A percentile compares a stretch with the other conserved stretches of the same genome.
These are phyloP conservation scores for Regulus satrapa DNA, from an alignment of 2,113 vertebrate genomes.

Conservation along the genomic window DNA sequence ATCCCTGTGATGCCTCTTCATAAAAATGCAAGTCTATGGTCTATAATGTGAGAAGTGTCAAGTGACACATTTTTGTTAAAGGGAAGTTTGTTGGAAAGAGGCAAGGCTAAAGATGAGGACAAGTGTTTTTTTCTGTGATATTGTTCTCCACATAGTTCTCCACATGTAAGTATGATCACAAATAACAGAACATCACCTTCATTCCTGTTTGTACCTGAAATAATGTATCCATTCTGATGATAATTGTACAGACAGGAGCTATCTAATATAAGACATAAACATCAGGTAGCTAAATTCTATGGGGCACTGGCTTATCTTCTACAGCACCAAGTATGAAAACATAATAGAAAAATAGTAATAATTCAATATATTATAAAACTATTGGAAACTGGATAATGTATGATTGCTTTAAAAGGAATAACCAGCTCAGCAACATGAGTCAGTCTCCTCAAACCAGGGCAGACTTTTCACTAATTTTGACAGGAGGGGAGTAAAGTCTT, in stretches of 20 bases:
- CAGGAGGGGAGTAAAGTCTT: neutral
- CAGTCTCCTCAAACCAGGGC: neutral
- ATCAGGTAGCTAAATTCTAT: neutral
- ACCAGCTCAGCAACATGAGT: neutral
- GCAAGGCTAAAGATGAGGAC: neutral
- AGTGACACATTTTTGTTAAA: neutral
- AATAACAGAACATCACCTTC: neutral
- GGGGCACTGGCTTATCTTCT: neutral
- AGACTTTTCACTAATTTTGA: neutral
- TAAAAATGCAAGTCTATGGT: neutral
- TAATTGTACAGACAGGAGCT: neutral
- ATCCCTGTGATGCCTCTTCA: neutral
- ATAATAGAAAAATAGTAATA: neutral
- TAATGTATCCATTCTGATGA: neutral
- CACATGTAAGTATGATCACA: neutral
- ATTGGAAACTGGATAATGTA: neutral
- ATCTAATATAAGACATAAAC: neutral
- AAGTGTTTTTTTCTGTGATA: neutral
- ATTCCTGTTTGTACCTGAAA: neutral
- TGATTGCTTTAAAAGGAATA: neutral
- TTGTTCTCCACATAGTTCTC: neutral
- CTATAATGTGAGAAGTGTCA: neutral
- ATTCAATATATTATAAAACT: neutral
- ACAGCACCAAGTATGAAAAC: neutral
- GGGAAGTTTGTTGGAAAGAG: neutral